Percentiles rank a stretch among this genome's conserved stretches.
Evolutionary conservation across 2,888 invertebrate genomes (phyloP).

Genomic region (Tenthredo mesomela): DNA sequence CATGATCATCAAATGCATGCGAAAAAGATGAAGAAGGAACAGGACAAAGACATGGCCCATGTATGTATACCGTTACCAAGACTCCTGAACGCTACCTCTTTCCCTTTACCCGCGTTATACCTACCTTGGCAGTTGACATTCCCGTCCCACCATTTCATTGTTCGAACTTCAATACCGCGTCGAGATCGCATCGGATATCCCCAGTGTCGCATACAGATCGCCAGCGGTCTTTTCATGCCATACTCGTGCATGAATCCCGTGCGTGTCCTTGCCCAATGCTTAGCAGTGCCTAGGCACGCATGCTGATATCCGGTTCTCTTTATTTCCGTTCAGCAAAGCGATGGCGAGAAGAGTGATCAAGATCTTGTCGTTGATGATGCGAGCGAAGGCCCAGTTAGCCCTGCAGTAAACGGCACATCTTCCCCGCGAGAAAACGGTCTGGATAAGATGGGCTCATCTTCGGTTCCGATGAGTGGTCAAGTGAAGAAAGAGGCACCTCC

Average conservation of each 20-base stretch:
- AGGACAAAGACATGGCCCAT: conserved; percentile 89
- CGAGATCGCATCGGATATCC: conserved; percentile 22
- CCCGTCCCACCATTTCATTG: conserved; percentile 24
- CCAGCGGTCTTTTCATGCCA: not conserved
- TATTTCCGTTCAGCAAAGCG: conserved; percentile 81
- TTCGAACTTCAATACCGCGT: not conserved
- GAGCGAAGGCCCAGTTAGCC: conserved; percentile 94
- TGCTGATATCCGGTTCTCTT: conserved; percentile 37
- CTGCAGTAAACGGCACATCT: conserved; percentile 88
- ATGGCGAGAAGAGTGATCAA: conserved; percentile 93
- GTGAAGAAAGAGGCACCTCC: conserved; percentile 72
- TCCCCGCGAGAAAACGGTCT: conserved; percentile 93
- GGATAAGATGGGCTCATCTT: conserved; percentile 82
- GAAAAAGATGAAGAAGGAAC: conserved; percentile 89
- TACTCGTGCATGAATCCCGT: not conserved
- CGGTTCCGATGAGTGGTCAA: conserved; percentile 73
- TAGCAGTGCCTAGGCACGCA: not conserved
- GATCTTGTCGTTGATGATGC: conserved; percentile 97
- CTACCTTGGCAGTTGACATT: conserved; percentile 18
- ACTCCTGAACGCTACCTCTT: not conserved
- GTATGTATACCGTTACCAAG: conserved; percentile 79
- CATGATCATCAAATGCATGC: conserved; percentile 75
- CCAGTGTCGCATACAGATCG: conserved; percentile 16
- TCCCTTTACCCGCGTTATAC: not conserved
- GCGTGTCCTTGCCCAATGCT: not conserved